Conservation (phyloP, 1,140 invertebrate species). For the Dreissena rostriformis region DNA sequence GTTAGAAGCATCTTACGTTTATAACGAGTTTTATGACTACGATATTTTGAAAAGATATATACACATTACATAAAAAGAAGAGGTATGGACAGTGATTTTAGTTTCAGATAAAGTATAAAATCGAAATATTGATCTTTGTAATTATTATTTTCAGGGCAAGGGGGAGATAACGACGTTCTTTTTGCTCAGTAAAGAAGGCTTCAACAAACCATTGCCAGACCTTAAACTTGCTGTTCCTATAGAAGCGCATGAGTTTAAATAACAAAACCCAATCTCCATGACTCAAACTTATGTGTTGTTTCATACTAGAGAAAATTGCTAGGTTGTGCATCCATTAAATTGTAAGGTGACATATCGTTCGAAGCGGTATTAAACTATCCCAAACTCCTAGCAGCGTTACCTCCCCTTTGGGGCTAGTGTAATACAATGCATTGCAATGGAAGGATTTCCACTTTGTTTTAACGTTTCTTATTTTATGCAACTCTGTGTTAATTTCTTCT, state of each 20-base stretch:
- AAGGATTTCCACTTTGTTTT: no score
- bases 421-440: no score
- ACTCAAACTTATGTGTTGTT: not conserved
- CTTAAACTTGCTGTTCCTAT: slow-evolving; percentile 26
- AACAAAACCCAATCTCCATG: not conserved
- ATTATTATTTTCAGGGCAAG: slow-evolving; percentile 59
- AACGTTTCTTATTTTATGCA: no score
- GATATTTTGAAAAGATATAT: no score
- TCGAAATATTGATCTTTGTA: not conserved
- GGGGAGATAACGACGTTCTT: slow-evolving; percentile 63
- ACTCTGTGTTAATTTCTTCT: no score
- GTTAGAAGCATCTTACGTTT: no score
- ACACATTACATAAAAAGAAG: no score
- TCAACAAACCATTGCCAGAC: slow-evolving; percentile 55
- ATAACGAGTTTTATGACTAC: no score
- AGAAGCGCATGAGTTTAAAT: slow-evolving; percentile 53
- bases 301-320: not conserved
- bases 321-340: not conserved
- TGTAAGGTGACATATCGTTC: not conserved
- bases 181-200: slow-evolving; percentile 59
- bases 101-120: no score
- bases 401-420: no score
- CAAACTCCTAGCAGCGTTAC: not conserved
- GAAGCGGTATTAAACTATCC: not conserved
- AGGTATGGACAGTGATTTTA: no score